phyloP scores from a whole-genome alignment of 2,113 vertebrate genomes.

The Pionites leucogaster region DNA sequence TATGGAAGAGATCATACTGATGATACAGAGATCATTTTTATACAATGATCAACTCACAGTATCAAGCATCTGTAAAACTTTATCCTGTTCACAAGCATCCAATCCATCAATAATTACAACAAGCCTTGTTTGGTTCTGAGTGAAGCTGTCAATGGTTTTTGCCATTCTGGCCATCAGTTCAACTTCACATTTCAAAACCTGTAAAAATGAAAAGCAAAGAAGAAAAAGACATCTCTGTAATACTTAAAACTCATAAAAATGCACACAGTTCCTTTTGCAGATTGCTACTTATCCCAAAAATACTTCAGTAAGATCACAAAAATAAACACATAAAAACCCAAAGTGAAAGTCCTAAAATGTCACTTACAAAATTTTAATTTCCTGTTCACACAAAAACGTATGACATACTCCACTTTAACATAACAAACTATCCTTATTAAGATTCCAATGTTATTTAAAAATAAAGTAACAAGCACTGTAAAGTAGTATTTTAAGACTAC shows the following conservation, averaged over 20 bases:
- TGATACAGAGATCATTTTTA: background rate
- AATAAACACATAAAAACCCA: background rate
- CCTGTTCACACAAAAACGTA: background rate
- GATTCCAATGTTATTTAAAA: background rate
- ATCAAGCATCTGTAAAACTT: constrained; percentile 97
- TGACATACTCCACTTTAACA: background rate
- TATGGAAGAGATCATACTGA: background rate
- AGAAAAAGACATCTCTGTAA: background rate
- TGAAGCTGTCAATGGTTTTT: constrained; percentile 97
- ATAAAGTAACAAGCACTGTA: background rate
- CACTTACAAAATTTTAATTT: background rate
- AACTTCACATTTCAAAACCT: constrained; percentile 98
- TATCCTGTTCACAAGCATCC: constrained; percentile 97
- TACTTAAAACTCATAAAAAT: background rate
- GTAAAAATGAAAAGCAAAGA: background rate
- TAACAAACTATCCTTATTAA: background rate
- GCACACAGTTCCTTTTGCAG: background rate
- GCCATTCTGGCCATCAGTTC: constrained; percentile 98
- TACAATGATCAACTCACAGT: constrained; percentile 78
- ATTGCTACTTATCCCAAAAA: background rate
- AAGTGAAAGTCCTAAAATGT: background rate
- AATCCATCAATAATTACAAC: constrained; percentile 97
- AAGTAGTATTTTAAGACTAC: background rate
- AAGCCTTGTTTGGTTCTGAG: constrained; percentile 97
- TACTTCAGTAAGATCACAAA: background rate